Percentiles rank a stretch among this genome's conserved stretches.
Conservation (phyloP, 1,140 invertebrate genomes). For the Nixonia krombeini region DNA sequence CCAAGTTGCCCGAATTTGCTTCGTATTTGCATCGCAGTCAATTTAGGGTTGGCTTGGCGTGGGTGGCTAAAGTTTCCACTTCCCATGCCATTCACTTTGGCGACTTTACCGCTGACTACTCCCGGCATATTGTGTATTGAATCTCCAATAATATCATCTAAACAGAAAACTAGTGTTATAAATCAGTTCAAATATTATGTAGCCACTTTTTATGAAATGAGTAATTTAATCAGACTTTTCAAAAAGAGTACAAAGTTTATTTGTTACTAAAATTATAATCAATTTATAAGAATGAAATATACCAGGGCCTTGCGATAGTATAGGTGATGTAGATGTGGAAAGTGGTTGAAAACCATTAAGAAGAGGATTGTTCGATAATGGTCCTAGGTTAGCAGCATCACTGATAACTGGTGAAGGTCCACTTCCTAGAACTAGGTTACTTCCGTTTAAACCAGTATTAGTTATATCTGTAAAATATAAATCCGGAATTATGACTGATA, state of each 20-base stretch:
- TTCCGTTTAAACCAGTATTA: constrained; percentile 42
- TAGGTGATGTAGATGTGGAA: constrained; percentile 76
- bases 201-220: not conserved
- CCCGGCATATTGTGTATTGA: constrained; percentile 66
- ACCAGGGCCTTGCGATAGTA: constrained; percentile 71
- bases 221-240: not conserved
- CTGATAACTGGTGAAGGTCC: constrained; percentile 72
- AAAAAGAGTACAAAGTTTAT: too few relatives aligned
- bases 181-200: not conserved
- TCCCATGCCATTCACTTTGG: constrained; percentile 56
- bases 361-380: constrained; percentile 69
- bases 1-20: constrained; percentile 96
- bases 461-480: constrained; percentile 62
- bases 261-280: too few relatives aligned
- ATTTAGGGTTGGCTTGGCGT: constrained; percentile 76
- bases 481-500: too few relatives aligned
- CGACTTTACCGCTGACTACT: constrained; percentile 54
- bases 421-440: constrained; percentile 66
- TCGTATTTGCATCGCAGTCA: constrained; percentile 87
- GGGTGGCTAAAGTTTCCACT: constrained; percentile 73
- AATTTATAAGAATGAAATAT: too few relatives aligned
- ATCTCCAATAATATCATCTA: constrained; percentile 65
- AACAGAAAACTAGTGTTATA: too few relatives aligned
- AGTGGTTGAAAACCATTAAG: constrained; percentile 73
- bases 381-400: constrained; percentile 66